Percentiles rank a stretch among this genome's conserved stretches.
Conservation (phyloP, 1,140 invertebrate genomes). For the Druon quercuslanigerum region DNA sequence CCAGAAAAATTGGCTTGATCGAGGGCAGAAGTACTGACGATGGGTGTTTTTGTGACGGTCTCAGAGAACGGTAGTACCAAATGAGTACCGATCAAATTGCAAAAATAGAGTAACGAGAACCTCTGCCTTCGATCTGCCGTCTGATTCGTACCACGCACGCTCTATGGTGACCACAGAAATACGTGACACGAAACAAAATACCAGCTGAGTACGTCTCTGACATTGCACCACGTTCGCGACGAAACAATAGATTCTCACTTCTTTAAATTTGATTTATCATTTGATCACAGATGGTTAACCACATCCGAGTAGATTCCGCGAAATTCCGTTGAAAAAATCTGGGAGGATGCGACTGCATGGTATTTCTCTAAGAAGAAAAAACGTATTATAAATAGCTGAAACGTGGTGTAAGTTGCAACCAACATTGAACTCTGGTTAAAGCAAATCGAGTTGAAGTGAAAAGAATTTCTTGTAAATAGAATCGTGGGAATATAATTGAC, state of each 20-base stretch:
- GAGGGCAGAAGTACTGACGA: constrained; percentile 31
- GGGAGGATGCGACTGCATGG: too few species aligned
- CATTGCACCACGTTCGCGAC: neutral
- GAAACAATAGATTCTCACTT: neutral
- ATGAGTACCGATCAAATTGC: constrained; percentile 40
- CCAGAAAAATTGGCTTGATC: constrained; percentile 10
- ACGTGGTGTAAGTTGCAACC: too few species aligned
- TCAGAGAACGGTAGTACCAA: constrained; percentile 31
- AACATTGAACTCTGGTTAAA: too few species aligned
- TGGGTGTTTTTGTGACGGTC: constrained; percentile 34
- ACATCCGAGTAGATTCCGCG: too few species aligned
- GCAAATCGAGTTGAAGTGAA: too few species aligned
- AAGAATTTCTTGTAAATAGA: too few species aligned
- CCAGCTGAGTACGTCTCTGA: neutral
- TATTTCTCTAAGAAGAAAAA: too few species aligned
- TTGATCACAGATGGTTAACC: too few species aligned
- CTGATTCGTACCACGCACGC: constrained; percentile 47
- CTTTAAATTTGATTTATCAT: too few species aligned
- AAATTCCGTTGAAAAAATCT: too few species aligned
- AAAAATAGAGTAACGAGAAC: constrained; percentile 54
- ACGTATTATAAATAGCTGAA: too few species aligned
- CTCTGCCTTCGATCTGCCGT: constrained; percentile 42
- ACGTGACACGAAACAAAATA: constrained; percentile 38
- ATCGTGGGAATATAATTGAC: too few species aligned
- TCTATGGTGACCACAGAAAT: constrained; percentile 44